phyloP scores from a whole-genome alignment of 2,113 vertebrate species.

The Tychaedon coryphoeus region DNA sequence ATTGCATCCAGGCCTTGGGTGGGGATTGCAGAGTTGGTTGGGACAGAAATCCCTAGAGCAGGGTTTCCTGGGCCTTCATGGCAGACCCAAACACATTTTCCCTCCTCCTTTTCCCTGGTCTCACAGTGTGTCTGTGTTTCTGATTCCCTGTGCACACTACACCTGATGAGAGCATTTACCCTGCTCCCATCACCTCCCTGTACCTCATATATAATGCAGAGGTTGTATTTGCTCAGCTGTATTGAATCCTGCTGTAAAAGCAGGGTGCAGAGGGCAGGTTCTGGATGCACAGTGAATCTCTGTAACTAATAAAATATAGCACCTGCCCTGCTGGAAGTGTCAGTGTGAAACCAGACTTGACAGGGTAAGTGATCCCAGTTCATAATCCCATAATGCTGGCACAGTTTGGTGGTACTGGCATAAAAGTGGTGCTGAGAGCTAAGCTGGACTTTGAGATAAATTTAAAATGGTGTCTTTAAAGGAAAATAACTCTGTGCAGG shows the following conservation, averaged over 20 bases:
- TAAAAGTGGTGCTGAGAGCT: not conserved
- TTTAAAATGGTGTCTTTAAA: not conserved
- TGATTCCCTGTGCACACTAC: not conserved
- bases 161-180: not conserved
- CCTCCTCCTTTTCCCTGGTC: not conserved
- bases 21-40: not conserved
- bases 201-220: not conserved
- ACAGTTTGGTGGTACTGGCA: not conserved
- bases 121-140: not conserved
- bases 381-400: conserved; percentile 24
- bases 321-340: not conserved
- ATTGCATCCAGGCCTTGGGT: not conserved
- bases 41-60: not conserved
- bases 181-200: conserved; percentile 2
- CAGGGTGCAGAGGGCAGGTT: conserved; percentile 23
- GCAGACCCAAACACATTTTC: not conserved
- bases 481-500: not conserved
- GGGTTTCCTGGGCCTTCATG: not conserved
- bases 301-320: not conserved
- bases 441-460: conserved; percentile 6
- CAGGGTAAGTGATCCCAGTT: not conserved
- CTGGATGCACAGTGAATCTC: conserved; percentile 8
- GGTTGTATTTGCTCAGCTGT: conserved; percentile 46
- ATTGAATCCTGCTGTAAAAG: conserved; percentile 28
- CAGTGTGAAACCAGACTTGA: conserved; percentile 5